Evolutionary conservation across 1,140 invertebrate species (phyloP), one percentile per base, ranked within the genome.

Genomic region (Leptinotarsa lineolata): DNA sequence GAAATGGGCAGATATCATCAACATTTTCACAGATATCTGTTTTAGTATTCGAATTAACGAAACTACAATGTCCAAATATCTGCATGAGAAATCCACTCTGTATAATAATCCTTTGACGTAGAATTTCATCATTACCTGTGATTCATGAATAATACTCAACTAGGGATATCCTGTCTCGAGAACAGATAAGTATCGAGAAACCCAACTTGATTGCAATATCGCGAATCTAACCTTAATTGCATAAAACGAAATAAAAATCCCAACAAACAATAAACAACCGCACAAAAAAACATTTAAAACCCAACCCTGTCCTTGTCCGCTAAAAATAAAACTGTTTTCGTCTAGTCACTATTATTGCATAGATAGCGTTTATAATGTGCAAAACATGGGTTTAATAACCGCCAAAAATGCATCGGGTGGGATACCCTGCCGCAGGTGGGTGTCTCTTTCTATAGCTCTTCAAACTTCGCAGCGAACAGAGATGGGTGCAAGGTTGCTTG

Each of bases 371-470:
- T 61, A 72, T 46, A 72, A 72, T 72, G 71, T 72, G 71, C 71
- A 72, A 65, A 72, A 72, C 71, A 72, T 24, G 48, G 48, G 65
- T 68, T 65, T 65, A 72, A 66, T 72, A 72, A 72, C 76, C 76
- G 76, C 76, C 76, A 54, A 77, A 77, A 77, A 77, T 77, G 76
- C 76, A 77, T 21, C 44, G 18, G 30, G 18, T 15, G 15, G 18
- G 69, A 20, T 24, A 20, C 3, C 15, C 58, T 44, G 8, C 21
- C 18, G 12, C 69, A 30, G 18, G 16, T 54, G 12, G 16, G 15
- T 45, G 44, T 61, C 69, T 63, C 54, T 61, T 24, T 44, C 21
- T 6, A n/a, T 2, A 18, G 5, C 18, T 8, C 12, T 8, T 1
- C 3, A 21, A 63, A 54, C 15, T 54, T 54, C 48, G 48, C 48